Conservation (phyloP, 2,113 vertebrate species). For the Petaurus breviceps region DNA sequence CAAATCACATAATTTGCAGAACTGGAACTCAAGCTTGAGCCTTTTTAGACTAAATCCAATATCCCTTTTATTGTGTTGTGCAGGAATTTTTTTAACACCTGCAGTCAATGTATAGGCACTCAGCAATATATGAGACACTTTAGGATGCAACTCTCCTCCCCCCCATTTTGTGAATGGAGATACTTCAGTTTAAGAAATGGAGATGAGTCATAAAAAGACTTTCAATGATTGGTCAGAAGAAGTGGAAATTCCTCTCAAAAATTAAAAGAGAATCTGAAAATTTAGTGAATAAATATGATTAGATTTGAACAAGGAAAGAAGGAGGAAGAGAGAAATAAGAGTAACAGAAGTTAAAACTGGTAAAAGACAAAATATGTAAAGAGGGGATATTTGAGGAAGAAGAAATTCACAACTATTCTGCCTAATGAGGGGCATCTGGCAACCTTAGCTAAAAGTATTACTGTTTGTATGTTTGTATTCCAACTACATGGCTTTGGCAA, state of each 20-base stretch:
- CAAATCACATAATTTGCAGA: not conserved
- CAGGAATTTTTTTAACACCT: not conserved
- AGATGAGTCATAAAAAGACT: not conserved
- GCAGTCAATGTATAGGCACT: not conserved
- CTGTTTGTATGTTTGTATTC: not conserved
- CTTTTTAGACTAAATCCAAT: not conserved
- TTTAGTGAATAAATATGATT: not conserved
- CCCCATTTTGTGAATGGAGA: not conserved
- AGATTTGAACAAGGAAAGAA: not conserved
- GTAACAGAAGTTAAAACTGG: not conserved
- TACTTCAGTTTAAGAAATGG: not conserved
- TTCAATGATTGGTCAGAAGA: not conserved
- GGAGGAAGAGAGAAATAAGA: not conserved
- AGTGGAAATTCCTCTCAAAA: slow-evolving; percentile 13
- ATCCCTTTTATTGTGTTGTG: not conserved
- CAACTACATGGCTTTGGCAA: not conserved
- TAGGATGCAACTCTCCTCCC: not conserved
- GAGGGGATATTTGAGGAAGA: not conserved
- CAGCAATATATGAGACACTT: not conserved
- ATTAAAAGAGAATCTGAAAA: not conserved
- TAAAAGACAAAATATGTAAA: not conserved
- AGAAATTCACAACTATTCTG: not conserved
- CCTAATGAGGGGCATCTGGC: not conserved
- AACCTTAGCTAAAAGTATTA: not conserved
- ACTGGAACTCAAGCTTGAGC: not conserved